A percentile compares a stretch with the other conserved stretches of the same genome.
Conservation (phyloP, 1,140 invertebrate genomes). For the Venustaconcha ellipsiformis region DNA sequence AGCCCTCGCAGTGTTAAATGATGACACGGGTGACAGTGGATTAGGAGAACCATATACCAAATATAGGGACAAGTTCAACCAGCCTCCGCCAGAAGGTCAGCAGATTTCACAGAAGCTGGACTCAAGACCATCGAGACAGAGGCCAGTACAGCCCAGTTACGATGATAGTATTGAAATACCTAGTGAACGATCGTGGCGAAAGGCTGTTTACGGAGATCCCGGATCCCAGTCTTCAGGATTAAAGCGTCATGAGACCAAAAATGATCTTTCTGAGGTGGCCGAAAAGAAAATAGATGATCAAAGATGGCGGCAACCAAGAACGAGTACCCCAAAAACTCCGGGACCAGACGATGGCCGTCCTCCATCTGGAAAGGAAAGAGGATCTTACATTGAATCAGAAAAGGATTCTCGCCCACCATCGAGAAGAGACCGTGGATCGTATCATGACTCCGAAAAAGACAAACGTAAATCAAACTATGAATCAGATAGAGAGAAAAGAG, state of each 20-base stretch:
- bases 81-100: slow-evolving; percentile 10
- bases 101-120: slow-evolving; percentile 13
- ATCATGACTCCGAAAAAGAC: slow-evolving; percentile 18
- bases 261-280: slow-evolving; percentile 25
- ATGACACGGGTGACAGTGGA: slow-evolving; percentile 29
- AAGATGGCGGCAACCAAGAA: slow-evolving; percentile 38
- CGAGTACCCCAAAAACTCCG: slow-evolving; percentile 52
- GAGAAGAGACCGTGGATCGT: slow-evolving; percentile 22
- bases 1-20: slow-evolving; percentile 31
- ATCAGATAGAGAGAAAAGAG: slow-evolving; percentile 15
- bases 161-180: slow-evolving; percentile 41
- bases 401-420: slow-evolving; percentile 21
- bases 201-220: slow-evolving; percentile 61
- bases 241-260: slow-evolving; percentile 26
- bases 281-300: slow-evolving; percentile 37
- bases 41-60: slow-evolving; percentile 51
- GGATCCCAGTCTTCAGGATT: slow-evolving; percentile 19
- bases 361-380: slow-evolving; percentile 11
- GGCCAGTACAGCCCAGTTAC: slow-evolving; percentile 17
- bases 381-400: slow-evolving; percentile 6
- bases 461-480: slow-evolving; percentile 31
- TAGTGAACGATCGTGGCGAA: slow-evolving; percentile 57
- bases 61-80: slow-evolving; percentile 51
- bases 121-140: slow-evolving; percentile 29
- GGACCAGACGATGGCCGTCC: slow-evolving; percentile 14